These are phyloP conservation scores for Sebastiscus albofasciatus DNA, from an alignment of 2,797 vertebrate species.

Conservation along the genomic window DNA sequence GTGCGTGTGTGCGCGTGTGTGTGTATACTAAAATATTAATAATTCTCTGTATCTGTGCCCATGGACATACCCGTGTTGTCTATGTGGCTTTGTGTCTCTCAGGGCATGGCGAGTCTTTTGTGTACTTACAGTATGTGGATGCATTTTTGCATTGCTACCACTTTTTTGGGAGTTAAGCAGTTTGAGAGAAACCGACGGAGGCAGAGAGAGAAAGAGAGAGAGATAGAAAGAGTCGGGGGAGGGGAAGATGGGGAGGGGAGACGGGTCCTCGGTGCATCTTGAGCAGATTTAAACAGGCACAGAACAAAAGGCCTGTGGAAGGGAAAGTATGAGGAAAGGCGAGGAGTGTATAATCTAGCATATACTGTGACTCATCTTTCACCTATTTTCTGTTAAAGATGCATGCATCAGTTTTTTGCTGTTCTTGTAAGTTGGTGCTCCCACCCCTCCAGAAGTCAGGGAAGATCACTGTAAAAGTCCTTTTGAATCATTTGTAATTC, in stretches of 20 bases:
- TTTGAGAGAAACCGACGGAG: constrained; percentile 24
- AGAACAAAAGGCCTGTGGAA: constrained; percentile 46
- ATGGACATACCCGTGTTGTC: constrained; percentile 1
- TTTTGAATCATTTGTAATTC: constrained; percentile 69
- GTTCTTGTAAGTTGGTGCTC: constrained; percentile 41
- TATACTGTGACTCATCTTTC: constrained; percentile 50
- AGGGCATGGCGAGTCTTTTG: constrained; percentile 15
- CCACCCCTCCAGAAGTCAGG: constrained; percentile 36
- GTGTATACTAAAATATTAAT: constrained; percentile 25
- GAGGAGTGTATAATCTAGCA: constrained; percentile 42
- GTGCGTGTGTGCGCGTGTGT: rapidly evolving
- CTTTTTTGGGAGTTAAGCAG: constrained; percentile 40
- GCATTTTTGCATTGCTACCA: constrained; percentile 49
- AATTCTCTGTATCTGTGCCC: constrained; percentile 16
- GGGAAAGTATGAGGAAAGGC: constrained; percentile 15
- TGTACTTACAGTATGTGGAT: constrained; percentile 26
- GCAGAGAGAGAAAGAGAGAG: not conserved
- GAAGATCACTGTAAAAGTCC: constrained; percentile 63
- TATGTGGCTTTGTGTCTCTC: constrained; percentile 23
- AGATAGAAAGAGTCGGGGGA: not conserved
- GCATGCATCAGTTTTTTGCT: constrained; percentile 34
- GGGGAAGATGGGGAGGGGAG: not conserved
- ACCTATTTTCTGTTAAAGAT: constrained; percentile 51
- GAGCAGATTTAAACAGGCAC: constrained; percentile 52
- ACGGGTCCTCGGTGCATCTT: constrained; percentile 23